phyloP scores from a whole-genome alignment of 2,113 vertebrate genomes.

The Saccopteryx leptura region DNA sequence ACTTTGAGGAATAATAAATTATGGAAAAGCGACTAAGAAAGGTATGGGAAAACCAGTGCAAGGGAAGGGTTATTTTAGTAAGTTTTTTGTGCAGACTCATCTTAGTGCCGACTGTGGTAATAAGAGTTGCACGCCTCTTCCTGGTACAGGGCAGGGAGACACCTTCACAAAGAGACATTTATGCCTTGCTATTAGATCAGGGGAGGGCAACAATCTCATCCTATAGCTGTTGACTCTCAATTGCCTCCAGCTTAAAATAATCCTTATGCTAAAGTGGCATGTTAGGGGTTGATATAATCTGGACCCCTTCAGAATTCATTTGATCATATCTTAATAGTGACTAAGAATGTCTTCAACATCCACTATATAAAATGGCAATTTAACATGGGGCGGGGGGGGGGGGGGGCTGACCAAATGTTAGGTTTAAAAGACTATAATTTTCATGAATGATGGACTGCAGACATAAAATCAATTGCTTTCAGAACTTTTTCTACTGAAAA shows the following conservation, averaged over 20 bases:
- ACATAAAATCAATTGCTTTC: conserved; percentile 63
- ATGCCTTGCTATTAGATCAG: background rate
- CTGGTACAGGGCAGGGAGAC: background rate
- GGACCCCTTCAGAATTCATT: background rate
- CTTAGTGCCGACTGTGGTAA: background rate
- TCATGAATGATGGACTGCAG: conserved; percentile 32
- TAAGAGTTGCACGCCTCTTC: background rate
- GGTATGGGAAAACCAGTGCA: background rate
- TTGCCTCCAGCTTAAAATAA: conserved; percentile 10
- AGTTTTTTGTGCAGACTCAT: background rate
- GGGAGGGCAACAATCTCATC: background rate
- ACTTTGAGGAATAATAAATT: background rate
- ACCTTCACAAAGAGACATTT: background rate
- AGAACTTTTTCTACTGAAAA: conserved; percentile 63
- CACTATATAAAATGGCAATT: conserved; percentile 8
- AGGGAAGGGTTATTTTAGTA: background rate
- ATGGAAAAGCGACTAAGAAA: background rate
- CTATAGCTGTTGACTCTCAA: background rate
- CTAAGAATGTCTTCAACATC: background rate
- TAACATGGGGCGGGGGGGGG: background rate
- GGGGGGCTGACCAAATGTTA: conserved; percentile 14
- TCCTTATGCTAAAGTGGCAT: background rate
- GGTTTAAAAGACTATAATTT: conserved; percentile 48
- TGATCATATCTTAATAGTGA: background rate
- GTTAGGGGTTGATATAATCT: background rate